phyloP scores from a whole-genome alignment of 2,888 invertebrate species.

The Mimas tiliae region DNA sequence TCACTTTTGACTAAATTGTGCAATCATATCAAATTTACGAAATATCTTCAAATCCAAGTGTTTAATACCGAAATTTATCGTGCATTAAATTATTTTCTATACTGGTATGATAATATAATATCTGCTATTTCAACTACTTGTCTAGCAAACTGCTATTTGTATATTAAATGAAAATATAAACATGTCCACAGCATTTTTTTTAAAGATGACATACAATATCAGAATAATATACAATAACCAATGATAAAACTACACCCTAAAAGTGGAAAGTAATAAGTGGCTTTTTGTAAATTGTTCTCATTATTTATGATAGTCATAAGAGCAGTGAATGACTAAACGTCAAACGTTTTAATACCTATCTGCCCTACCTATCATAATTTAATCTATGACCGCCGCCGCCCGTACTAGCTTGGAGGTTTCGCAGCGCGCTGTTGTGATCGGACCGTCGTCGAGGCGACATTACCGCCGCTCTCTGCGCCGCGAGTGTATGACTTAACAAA shows the following conservation, averaged over 20 bases:
- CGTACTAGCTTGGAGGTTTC: slow-evolving; percentile 63
- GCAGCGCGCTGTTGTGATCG: slow-evolving; percentile 71
- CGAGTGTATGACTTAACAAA: slow-evolving; percentile 56
- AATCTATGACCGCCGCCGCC: slow-evolving; percentile 62
- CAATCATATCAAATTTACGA: no score
- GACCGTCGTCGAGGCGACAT: slow-evolving; percentile 76
- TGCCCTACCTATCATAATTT: slow-evolving; percentile 39
- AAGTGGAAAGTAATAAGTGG: neutral
- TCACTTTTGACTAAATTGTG: no score
- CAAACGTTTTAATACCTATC: slow-evolving; percentile 37
- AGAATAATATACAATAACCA: no score
- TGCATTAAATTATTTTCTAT: no score
- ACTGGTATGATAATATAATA: no score
- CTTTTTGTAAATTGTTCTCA: neutral
- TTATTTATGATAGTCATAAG: neutral
- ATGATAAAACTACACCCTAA: neutral
- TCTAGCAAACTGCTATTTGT: no score
- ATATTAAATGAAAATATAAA: no score
- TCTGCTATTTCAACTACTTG: no score
- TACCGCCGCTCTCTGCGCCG: slow-evolving; percentile 42
- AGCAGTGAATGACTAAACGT: neutral
- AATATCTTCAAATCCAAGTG: no score
- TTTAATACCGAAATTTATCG: no score
- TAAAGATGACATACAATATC: no score
- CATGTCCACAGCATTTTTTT: no score